A percentile compares a stretch with the other conserved stretches of the same genome.
phyloP scores from a whole-genome alignment of 2,888 invertebrate genomes.

The Aphidius colemani region DNA sequence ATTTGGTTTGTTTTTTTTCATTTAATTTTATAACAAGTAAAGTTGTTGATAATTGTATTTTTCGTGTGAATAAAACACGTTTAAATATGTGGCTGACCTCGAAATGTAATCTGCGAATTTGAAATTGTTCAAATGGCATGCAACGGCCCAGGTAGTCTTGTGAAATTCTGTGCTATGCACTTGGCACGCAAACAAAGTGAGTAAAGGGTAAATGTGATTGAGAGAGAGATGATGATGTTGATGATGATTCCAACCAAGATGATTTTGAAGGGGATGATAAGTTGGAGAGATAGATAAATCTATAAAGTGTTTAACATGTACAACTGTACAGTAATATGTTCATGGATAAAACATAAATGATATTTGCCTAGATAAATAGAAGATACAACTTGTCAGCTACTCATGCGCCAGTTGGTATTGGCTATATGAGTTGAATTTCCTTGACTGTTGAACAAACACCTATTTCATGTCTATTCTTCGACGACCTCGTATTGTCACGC shows the following conservation, averaged over 20 bases:
- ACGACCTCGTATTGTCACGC: no score
- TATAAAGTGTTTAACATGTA: no score
- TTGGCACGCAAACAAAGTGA: constrained; percentile 7
- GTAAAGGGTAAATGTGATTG: not conserved
- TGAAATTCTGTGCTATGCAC: not conserved
- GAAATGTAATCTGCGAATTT: no score
- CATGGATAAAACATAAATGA: not conserved
- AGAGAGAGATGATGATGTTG: not conserved
- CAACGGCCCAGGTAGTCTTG: not conserved
- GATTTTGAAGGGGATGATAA: no score
- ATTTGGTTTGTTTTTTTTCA: no score
- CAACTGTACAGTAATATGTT: not conserved
- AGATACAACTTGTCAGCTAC: not conserved
- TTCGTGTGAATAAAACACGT: no score
- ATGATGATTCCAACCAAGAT: no score
- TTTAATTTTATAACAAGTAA: no score
- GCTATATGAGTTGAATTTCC: not conserved
- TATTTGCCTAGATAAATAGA: no score
- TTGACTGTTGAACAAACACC: not conserved
- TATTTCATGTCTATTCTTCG: not conserved
- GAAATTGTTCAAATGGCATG: not conserved
- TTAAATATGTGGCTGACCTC: no score
- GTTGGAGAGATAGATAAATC: no score
- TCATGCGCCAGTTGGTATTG: not conserved
- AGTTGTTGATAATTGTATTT: no score